Base-by-base conservation (phyloP, 2,888 invertebrate genomes). In the Hoplodrina blanda region DNA sequence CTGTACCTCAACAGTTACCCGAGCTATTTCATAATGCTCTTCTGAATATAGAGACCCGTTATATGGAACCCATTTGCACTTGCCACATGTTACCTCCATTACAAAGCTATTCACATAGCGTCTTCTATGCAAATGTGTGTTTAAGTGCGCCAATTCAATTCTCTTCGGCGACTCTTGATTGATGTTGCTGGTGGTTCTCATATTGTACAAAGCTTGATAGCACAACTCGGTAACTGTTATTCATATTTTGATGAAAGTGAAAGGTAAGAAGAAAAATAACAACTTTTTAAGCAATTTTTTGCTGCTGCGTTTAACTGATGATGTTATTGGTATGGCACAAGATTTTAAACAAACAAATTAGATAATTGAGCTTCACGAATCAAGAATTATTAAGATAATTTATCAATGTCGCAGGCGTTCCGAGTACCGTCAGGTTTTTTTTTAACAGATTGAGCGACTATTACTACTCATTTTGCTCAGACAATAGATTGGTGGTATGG, bases 41-140 rank as follows among this genome's bases (percentile, higher is more conserved):
- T 86, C 85, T 88, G 88, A 89, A 88, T 84, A 88, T 85, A 86
- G 85, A 88, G 86, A 84, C 82, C 93, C 94, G 94, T 93, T 94
- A 94, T 88, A 85, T 88, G 88, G 89, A 91, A 89, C 88, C 89
- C 91, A 94, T 93, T 94, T 92, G 91, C 91, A 91, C 89, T 90
- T 90, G 87, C 88, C 88, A 84, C 89, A 91, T 91, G 91, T 90
- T 91, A 88, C 92, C 90, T 90, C 89, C 84, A 94, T 93, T 91
- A 90, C 90, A 79, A 83, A 89, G 85, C 86, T 89, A 89, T 92
- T 91, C 90, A 89, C 90, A 86, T 89, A 88, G 88, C 84, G 87
- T 89, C 83, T 88, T 89, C 87, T 79, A 89, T 91, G 91, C 92
- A 93, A 94, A 92, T 92, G 91, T 90, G 89, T 88, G 86, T 91